Conservation (phyloP, 2,888 invertebrate species). For the Resseliella maxima region DNA sequence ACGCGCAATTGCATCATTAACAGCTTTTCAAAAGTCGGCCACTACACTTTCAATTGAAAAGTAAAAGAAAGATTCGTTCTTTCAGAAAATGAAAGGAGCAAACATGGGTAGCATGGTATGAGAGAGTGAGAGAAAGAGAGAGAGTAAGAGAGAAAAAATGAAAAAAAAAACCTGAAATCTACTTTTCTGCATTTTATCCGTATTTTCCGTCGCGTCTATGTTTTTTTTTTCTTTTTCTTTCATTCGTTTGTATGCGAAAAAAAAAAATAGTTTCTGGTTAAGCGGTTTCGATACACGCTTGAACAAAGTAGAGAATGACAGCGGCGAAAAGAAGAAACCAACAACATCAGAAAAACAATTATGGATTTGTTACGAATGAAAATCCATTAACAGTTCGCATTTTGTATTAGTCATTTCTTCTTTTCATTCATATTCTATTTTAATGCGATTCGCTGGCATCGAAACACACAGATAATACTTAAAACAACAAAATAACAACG, state of each 20-base stretch:
- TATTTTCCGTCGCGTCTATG: no score
- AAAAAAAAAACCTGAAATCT: no score
- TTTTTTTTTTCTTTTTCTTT: slow-evolving; percentile 6
- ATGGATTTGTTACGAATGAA: slow-evolving; percentile 23
- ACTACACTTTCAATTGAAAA: background rate
- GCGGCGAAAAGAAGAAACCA: background rate
- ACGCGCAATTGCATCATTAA: slow-evolving; percentile 33
- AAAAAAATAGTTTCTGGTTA: slow-evolving; percentile 12
- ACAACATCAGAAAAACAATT: slow-evolving; percentile 32
- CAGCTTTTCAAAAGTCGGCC: background rate
- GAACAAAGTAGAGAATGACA: background rate
- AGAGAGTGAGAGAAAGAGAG: no score
- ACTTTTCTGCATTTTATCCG: no score
- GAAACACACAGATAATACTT: slow-evolving; percentile 15
- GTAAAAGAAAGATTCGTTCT: background rate
- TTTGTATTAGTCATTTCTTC: slow-evolving; percentile 25
- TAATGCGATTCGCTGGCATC: background rate
- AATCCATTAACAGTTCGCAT: slow-evolving; percentile 38
- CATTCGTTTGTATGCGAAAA: no score
- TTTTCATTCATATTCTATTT: slow-evolving; percentile 54
- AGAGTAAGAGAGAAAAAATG: no score
- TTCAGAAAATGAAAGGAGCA: no score
- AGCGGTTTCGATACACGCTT: background rate
- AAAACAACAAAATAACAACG: no score
- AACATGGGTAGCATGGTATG: no score